Evolutionary conservation across 2,888 invertebrate species (phyloP).

Genomic region (Ptycholaimellus sp.): DNA sequence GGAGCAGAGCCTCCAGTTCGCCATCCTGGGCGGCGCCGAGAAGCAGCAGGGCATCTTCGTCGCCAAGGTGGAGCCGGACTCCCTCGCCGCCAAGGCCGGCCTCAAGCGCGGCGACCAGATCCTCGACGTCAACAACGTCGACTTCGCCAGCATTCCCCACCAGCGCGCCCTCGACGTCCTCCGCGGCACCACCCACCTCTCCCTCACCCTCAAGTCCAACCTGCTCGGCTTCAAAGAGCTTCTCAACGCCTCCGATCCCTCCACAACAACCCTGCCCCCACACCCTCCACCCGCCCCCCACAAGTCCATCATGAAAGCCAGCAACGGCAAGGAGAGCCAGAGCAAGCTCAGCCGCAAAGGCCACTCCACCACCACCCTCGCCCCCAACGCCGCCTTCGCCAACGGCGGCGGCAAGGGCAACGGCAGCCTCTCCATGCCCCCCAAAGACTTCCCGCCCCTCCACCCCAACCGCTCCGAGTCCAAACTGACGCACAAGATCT

Average conservation of each 20-base stretch:
- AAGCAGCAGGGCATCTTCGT: constrained; percentile 77
- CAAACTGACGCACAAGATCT: too few species aligned
- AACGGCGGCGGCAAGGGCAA: too few species aligned
- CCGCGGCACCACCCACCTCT: constrained; percentile 72
- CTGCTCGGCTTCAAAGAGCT: constrained; percentile 38
- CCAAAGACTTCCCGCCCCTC: too few species aligned
- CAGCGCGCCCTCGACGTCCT: constrained; percentile 73
- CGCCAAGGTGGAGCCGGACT: constrained; percentile 67
- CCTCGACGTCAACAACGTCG: constrained; percentile 86
- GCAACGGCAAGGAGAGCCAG: too few species aligned
- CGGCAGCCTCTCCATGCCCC: too few species aligned
- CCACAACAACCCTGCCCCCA: too few species aligned
- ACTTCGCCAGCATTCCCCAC: constrained; percentile 73
- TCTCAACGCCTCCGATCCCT: too few species aligned
- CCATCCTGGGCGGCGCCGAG: constrained; percentile 75
- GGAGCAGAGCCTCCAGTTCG: constrained; percentile 71
- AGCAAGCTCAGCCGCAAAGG: background rate
- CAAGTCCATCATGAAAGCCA: background rate
- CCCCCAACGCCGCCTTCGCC: constrained; percentile 6
- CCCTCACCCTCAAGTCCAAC: constrained; percentile 87
- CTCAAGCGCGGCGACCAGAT: constrained; percentile 78
- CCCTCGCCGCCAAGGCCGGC: constrained; percentile 82
- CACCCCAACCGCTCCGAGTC: too few species aligned
- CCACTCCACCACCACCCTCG: background rate
- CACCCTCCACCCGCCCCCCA: background rate